Conservation (phyloP, 2,797 vertebrate genomes). For the Urosaurus nigricauda region DNA sequence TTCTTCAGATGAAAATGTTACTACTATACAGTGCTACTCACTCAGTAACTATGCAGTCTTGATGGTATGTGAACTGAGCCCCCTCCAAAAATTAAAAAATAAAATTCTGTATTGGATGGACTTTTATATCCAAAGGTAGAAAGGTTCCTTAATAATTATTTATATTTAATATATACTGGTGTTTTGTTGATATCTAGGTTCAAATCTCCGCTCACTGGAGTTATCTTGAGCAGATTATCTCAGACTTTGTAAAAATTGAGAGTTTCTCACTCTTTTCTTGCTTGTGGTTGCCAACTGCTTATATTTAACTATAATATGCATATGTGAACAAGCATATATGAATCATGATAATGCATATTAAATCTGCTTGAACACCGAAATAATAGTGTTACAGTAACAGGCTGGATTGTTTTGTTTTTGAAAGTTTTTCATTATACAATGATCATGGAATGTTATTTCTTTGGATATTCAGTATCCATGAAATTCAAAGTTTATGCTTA, state of each 20-base stretch:
- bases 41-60: constrained; percentile 94
- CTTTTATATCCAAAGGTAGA: neutral
- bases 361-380: neutral
- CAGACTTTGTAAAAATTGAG: neutral
- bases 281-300: too few species aligned
- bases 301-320: too few species aligned
- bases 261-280: neutral
- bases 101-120: neutral
- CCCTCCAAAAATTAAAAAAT: neutral
- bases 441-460: neutral
- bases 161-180: neutral
- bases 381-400: neutral
- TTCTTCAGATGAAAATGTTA: constrained; percentile 91
- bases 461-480: neutral
- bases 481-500: neutral
- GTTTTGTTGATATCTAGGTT: neutral
- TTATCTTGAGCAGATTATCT: neutral
- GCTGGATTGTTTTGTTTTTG: neutral
- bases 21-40: constrained; percentile 91
- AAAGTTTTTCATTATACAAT: neutral
- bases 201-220: neutral
- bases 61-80: constrained; percentile 83
- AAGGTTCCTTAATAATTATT: neutral
- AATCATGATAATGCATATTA: neutral
- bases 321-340: neutral